Percentiles rank a stretch among this genome's conserved stretches.
These are phyloP conservation scores for Hormaphis cornu DNA, from an alignment of 1,140 invertebrate species.

Conservation along the genomic window DNA sequence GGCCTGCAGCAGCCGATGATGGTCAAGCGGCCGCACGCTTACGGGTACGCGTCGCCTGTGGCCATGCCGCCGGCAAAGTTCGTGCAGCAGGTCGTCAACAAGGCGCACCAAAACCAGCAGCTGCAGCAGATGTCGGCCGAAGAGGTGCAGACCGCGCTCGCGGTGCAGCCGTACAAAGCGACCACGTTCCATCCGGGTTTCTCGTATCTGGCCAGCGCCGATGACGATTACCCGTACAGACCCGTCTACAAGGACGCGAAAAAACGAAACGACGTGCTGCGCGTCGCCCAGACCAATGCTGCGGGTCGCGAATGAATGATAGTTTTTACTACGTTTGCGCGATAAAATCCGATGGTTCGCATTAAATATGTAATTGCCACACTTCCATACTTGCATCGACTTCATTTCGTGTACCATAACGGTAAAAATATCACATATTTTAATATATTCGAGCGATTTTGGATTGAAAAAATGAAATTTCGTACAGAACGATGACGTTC, in stretches of 20 bases:
- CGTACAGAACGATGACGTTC: too few species aligned
- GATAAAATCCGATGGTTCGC: too few species aligned
- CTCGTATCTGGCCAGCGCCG: not conserved
- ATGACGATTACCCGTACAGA: conserved; percentile 4
- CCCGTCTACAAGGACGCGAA: conserved; percentile 18
- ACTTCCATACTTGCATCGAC: too few species aligned
- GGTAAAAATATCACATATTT: too few species aligned
- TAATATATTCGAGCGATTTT: too few species aligned
- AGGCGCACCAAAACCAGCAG: not conserved
- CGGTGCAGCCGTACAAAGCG: not conserved
- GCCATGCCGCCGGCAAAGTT: not conserved
- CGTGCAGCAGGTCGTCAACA: not conserved
- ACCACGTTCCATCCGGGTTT: not conserved
- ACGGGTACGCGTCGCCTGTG: not conserved
- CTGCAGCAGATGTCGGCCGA: not conserved
- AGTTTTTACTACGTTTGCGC: not conserved
- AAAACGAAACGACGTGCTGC: conserved; percentile 2
- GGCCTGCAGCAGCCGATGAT: not conserved
- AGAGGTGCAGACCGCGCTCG: not conserved
- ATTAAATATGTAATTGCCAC: too few species aligned
- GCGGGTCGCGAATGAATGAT: not conserved
- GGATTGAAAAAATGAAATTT: too few species aligned
- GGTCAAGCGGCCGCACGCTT: conserved; percentile 8
- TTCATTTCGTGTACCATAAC: too few species aligned
- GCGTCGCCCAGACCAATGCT: not conserved